Conservation (phyloP, 2,797 vertebrate genomes). For the Coregonus sp. region DNA sequence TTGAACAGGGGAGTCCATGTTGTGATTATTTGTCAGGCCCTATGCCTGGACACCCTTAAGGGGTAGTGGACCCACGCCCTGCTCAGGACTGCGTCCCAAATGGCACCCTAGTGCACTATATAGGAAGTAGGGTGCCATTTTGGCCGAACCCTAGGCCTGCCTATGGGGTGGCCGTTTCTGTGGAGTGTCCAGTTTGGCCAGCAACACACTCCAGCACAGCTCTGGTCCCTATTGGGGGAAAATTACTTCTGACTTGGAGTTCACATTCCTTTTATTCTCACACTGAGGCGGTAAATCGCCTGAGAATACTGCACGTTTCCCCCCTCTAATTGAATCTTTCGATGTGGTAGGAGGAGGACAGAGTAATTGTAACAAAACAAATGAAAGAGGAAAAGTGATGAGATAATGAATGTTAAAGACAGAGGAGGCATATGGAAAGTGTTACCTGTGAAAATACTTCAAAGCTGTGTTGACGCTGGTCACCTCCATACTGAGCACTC, state of each 20-base stretch:
- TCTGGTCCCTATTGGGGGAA: background rate
- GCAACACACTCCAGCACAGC: background rate
- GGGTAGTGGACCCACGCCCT: background rate
- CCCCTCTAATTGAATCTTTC: no score
- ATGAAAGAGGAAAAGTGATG: background rate
- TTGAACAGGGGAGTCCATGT: background rate
- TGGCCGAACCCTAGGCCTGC: background rate
- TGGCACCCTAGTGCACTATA: background rate
- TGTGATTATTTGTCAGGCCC: slow-evolving; percentile 4
- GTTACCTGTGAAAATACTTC: slow-evolving; percentile 32
- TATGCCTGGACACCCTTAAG: background rate
- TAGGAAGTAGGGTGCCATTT: no score
- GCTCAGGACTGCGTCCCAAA: background rate
- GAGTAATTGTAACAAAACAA: background rate
- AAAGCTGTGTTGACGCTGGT: background rate
- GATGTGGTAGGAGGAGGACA: background rate
- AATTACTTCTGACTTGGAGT: background rate
- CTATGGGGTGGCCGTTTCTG: background rate
- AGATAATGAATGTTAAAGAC: slow-evolving; percentile 11
- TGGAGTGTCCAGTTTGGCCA: background rate
- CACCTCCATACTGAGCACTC: background rate
- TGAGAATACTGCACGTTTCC: background rate
- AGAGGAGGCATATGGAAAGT: slow-evolving; percentile 30
- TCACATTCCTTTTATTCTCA: background rate
- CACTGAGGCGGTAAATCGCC: background rate